Evolutionary conservation across 2,888 invertebrate species (phyloP).

Genomic region (Orthonevra nobilis): DNA sequence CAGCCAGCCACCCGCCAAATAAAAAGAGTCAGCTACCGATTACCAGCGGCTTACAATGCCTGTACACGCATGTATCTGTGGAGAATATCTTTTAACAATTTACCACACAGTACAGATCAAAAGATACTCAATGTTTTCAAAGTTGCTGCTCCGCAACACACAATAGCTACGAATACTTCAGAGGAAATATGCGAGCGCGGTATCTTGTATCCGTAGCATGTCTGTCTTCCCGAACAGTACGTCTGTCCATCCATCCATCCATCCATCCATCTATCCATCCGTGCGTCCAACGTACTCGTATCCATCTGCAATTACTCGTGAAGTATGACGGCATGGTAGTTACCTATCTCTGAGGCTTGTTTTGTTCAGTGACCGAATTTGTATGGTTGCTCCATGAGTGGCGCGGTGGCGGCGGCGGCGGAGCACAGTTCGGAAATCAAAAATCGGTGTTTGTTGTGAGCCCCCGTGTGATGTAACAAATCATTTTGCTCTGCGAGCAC

Average conservation of each 20-base stretch:
- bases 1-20: conserved; percentile 42
- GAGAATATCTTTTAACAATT: conserved; percentile 39
- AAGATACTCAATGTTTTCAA: conserved; percentile 26
- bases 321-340: conserved; percentile 69
- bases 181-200: conserved; percentile 3
- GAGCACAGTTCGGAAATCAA: not conserved
- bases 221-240: conserved; percentile 15
- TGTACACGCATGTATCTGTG: conserved; percentile 47
- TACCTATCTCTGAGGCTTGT: conserved; percentile 42
- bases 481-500: conserved; percentile 46
- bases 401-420: not conserved
- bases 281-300: too few species aligned
- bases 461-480: conserved; percentile 56
- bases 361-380: conserved; percentile 68
- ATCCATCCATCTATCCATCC: conserved; percentile 44
- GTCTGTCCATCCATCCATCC: conserved; percentile 43
- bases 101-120: conserved; percentile 36
- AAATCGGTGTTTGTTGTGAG: conserved; percentile 10
- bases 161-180: conserved; percentile 47
- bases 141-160: conserved; percentile 4
- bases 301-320: conserved; percentile 69
- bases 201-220: not conserved
- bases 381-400: conserved; percentile 8
- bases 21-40: conserved; percentile 63
- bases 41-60: conserved; percentile 55